Base-by-base conservation (phyloP, 1,140 invertebrate species). In the Akabosia matsudoensis region DNA sequence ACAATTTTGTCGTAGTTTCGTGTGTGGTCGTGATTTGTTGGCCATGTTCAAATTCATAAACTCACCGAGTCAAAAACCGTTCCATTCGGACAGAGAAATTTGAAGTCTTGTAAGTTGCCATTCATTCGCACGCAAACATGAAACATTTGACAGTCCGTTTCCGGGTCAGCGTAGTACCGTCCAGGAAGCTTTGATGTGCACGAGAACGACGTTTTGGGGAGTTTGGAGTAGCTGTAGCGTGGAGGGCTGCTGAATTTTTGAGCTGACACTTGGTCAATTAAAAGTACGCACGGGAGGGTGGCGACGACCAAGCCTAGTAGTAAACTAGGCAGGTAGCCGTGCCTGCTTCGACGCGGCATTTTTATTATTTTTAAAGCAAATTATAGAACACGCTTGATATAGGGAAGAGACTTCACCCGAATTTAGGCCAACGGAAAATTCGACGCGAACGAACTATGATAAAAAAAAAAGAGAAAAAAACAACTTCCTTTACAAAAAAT, bases 111-210 rank as follows among this genome's bases (percentile, higher is more conserved):
- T 52, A 92, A 87, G 79, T 90, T 90, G 73, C 89, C 87, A 75
- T 92, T 90, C 30, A 93, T 91, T 83, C 91, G 91, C 28, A 93
- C 92, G 83, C 93, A 95, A 18, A 78, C 92, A 83, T 96, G 94
- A 85, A 95, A 96, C 87, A 95, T 92, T 85, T 96, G 94, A 85
- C 94, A 96, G 82, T 94, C 92, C 0, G 94, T 92, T 84, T 96
- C 93, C 0, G 91, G 89, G 85, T 96, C 94, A 16, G 94, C 93
- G 84, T 96, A 96, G 85, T 96, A 96, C 54, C 94, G 93, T 76
- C 94, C 94, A 26, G 94, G 88, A 80, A 94, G 92, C 85, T 95
- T 94, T 81, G 93, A 92, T 77, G 90, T 88, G 85, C 95, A 97
- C 79, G 90, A 90, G 87, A 97, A 97, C 73, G 89, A 88, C 61